Evolutionary conservation across 1,140 invertebrate species (phyloP).

Genomic region (Neotoxoptera formosana): DNA sequence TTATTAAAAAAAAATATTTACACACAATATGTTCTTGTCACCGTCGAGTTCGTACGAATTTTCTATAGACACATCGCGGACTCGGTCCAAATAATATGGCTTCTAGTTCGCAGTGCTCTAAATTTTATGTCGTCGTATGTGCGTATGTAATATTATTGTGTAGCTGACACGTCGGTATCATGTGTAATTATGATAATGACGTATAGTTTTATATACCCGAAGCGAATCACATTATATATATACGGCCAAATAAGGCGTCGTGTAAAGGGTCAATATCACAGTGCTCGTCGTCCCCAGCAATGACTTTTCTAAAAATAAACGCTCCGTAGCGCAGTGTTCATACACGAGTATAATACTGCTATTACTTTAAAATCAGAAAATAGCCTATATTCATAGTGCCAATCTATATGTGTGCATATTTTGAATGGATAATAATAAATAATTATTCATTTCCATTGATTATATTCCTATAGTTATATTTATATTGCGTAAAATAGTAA

Average conservation of each 20-base stretch:
- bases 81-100: no score
- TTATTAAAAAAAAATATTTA: not conserved
- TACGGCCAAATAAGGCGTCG: not conserved
- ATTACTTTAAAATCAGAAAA: not conserved
- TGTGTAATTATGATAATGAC: not conserved
- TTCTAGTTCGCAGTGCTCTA: no score
- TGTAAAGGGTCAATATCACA: not conserved
- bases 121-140: no score
- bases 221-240: not conserved
- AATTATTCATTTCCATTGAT: not conserved
- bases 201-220: not conserved
- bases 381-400: not conserved
- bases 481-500: not conserved
- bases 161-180: not conserved
- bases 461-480: not conserved
- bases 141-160: no score
- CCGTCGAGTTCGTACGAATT: not conserved
- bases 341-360: no score
- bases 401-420: not conserved
- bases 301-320: not conserved
- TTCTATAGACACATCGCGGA: no score
- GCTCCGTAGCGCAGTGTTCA: not conserved
- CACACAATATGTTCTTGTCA: not conserved
- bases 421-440: not conserved
- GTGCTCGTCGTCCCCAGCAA: not conserved